Percentiles rank a stretch among this genome's conserved stretches.
Evolutionary conservation across 92 coral and sea anemone species (phyloP).

Genomic region (Micromussa lordhowensis): DNA sequence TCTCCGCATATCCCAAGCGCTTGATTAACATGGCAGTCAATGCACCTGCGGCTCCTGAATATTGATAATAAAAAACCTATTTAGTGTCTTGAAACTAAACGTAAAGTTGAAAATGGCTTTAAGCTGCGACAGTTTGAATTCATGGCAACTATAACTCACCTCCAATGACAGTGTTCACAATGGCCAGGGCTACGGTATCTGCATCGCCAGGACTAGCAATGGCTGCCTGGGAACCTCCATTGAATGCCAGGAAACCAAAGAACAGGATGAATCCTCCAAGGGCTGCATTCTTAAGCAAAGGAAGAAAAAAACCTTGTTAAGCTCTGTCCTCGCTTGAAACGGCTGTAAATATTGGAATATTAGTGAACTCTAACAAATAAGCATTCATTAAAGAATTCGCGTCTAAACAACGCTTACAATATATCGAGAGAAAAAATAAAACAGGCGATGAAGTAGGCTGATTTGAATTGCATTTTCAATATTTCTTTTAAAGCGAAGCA

Average conservation of each 20-base stretch:
- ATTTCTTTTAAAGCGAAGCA: no score
- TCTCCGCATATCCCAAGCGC: constrained; percentile 81
- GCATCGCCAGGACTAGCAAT: constrained; percentile 80
- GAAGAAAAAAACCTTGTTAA: not conserved
- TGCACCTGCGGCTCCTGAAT: constrained; percentile 87
- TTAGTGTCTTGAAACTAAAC: not conserved
- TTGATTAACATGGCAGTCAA: constrained; percentile 81
- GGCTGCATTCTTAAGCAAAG: constrained; percentile 62
- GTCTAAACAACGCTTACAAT: no score
- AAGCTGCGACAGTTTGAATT: not conserved
- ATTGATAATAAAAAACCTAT: not conserved
- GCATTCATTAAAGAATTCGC: no score
- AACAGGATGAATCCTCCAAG: constrained; percentile 91
- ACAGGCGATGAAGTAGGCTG: no score
- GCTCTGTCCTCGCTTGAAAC: no score
- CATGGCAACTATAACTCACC: constrained; percentile 44
- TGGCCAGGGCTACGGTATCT: constrained; percentile 70
- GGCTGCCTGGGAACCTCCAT: constrained; percentile 87
- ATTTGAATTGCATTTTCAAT: no score
- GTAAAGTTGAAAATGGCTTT: not conserved
- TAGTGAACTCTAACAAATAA: no score
- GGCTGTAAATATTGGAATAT: no score
- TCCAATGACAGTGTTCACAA: constrained; percentile 91
- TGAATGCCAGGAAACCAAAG: constrained; percentile 88
- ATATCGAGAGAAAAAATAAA: no score